phyloP scores from a whole-genome alignment of 1,140 invertebrate species.

The Muscidifurax raptorellus region DNA sequence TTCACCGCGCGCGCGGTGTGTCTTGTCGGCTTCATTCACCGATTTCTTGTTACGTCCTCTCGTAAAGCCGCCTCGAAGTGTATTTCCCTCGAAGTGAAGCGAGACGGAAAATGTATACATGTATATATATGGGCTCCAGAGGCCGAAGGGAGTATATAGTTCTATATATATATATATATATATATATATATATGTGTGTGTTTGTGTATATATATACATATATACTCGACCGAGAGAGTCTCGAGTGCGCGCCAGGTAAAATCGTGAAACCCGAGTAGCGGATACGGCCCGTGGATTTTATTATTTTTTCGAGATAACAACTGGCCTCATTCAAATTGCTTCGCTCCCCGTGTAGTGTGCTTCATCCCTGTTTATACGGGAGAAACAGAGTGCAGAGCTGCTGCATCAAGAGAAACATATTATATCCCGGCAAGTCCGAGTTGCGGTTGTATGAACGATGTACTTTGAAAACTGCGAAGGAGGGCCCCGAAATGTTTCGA shows the following conservation, averaged over 20 bases:
- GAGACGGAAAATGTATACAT: background rate
- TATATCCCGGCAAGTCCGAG: background rate
- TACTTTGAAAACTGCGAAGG: background rate
- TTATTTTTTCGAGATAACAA: background rate
- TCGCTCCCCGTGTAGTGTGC: background rate
- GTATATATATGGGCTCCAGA: background rate
- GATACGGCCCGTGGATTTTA: slow-evolving; percentile 13
- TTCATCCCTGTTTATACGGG: too few species aligned
- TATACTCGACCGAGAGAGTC: background rate
- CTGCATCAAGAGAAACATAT: too few species aligned
- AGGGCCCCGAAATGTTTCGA: too few species aligned
- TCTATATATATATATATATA: background rate
- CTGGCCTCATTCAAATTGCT: background rate
- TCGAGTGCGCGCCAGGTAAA: background rate
- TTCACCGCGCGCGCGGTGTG: background rate
- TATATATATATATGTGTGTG: background rate
- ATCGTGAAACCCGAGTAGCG: background rate
- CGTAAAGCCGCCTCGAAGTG: slow-evolving; percentile 24
- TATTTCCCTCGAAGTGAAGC: slow-evolving; percentile 17
- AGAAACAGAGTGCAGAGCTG: too few species aligned
- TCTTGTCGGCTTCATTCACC: slow-evolving; percentile 15
- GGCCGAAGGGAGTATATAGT: too few species aligned
- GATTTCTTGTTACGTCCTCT: slow-evolving; percentile 31
- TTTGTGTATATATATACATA: background rate
- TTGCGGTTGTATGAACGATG: background rate